Evolutionary conservation across 2,888 invertebrate species (phyloP), one percentile per base, ranked within the genome.

Genomic region (Apantesis nais): DNA sequence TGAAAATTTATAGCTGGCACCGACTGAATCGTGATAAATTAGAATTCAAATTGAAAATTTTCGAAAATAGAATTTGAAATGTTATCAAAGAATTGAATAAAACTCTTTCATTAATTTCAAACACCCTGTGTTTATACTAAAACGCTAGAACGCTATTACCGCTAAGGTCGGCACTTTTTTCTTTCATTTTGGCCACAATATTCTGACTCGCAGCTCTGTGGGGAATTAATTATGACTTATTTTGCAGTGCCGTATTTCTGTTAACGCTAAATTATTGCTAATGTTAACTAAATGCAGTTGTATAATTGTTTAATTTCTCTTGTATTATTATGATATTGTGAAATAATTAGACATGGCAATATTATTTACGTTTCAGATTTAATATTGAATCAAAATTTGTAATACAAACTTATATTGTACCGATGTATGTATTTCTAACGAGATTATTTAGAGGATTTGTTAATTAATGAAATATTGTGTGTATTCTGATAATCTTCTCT

Each of bases 191-290:
- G 74, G 77, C 72, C 72, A 80, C 77, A 73, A 78, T 81, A 76
- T 74, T 78, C 74, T 74, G 64, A 68, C 77, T 70, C 64, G 39
- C 63, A 66, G 78, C 78, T 70, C 78, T 73, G 78, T 74, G 72
- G 81, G 80, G 78, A 81, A 81, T 81, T 81, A 80, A 81, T 81
- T 80, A 81, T 80, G 77, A 81, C 82, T 81, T 81, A 81, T 81
- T 81, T 77, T 81, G 80, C 77, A 78, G 78, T 74, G 73, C 58
- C 65, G 72, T 75, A 68, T 81, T 80, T 77, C 71, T 73, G 72
- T 75, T 71, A 74, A 65, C 70, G 62, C 29, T 37, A 65, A 80
- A 60, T 74, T 81, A 81, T 79, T 74, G 67, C 73, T 68, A 70
- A 75, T 68, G 73, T 79, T 81, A 75, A 62, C 31, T 71, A 68